A percentile compares a stretch with the other conserved stretches of the same genome.
These are phyloP conservation scores for Chloroclysta siterata DNA, from an alignment of 2,888 invertebrate genomes.

Conservation along the genomic window DNA sequence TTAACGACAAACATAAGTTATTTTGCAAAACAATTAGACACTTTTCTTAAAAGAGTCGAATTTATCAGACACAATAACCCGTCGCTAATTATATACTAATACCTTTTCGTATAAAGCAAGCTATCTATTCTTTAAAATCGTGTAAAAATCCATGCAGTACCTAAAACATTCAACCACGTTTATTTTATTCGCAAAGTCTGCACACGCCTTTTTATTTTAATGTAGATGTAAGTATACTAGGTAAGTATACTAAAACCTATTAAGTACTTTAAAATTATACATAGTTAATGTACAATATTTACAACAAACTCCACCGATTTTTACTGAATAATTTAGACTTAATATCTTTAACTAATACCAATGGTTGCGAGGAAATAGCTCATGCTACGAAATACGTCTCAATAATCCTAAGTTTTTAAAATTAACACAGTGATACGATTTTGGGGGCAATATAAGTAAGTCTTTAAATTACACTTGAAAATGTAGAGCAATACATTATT, in stretches of 20 bases:
- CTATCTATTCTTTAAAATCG: not conserved
- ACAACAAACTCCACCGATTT: slow-evolving; percentile 32
- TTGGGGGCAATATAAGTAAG: slow-evolving; percentile 32
- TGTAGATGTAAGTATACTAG: not conserved
- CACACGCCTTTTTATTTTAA: not conserved
- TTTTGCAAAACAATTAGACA: not conserved
- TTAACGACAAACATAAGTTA: not conserved
- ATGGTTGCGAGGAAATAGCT: slow-evolving; percentile 29
- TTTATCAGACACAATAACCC: not conserved
- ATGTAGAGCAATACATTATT: slow-evolving; percentile 17
- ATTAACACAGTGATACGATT: slow-evolving; percentile 29
- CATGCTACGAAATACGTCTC: slow-evolving; percentile 16
- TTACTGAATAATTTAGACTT: slow-evolving; percentile 19
- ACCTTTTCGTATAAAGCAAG: not conserved
- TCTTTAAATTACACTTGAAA: slow-evolving; percentile 18
- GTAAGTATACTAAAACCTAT: not conserved
- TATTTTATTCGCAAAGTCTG: slow-evolving; percentile 1
- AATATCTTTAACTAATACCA: slow-evolving; percentile 39
- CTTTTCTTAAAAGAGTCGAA: not conserved
- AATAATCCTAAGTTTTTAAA: slow-evolving; percentile 17
- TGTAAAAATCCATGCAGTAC: too few relatives aligned
- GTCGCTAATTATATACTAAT: not conserved
- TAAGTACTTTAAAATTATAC: slow-evolving; percentile 22
- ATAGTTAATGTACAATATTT: slow-evolving; percentile 33
- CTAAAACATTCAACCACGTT: not conserved